phyloP scores from a whole-genome alignment of 1,140 invertebrate genomes.

The Tetramorium simillimum region DNA sequence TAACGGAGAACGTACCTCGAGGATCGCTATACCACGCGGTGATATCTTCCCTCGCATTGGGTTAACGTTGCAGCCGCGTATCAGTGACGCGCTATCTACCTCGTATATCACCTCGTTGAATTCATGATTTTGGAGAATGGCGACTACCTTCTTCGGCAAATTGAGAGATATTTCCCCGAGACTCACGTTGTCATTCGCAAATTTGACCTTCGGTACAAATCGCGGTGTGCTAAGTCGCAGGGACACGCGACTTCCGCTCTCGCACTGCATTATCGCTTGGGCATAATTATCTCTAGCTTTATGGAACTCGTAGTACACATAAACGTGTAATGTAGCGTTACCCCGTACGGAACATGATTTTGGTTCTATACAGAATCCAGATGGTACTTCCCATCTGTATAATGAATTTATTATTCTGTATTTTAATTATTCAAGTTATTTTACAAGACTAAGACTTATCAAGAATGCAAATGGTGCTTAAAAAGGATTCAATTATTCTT shows the following conservation, averaged over 20 bases:
- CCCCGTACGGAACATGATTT: conserved; percentile 58
- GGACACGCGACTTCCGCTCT: conserved; percentile 40
- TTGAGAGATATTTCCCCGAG: conserved; percentile 71
- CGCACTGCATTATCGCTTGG: conserved; percentile 55
- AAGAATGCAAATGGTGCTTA: background rate
- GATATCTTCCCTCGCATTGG: conserved; percentile 69
- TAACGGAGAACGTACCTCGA: conserved; percentile 28
- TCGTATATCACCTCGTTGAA: conserved; percentile 61
- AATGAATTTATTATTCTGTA: background rate
- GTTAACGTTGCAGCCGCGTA: conserved; percentile 63
- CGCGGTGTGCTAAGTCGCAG: conserved; percentile 30
- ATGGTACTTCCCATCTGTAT: conserved; percentile 68
- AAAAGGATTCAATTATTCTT: background rate
- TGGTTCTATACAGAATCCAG: conserved; percentile 70
- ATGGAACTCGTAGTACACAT: conserved; percentile 59
- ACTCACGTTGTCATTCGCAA: conserved; percentile 34
- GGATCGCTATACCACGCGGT: conserved; percentile 58
- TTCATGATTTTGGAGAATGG: conserved; percentile 65
- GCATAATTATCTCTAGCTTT: background rate
- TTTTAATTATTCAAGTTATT: background rate
- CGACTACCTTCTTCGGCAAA: conserved; percentile 54
- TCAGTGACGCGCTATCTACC: conserved; percentile 55
- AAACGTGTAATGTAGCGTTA: conserved; percentile 58
- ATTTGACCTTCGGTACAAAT: conserved; percentile 43
- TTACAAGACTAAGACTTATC: too few species aligned